Evolutionary conservation across 1,140 invertebrate genomes (phyloP), one percentile per base, ranked within the genome.

Genomic region (Papilio xuthus): DNA sequence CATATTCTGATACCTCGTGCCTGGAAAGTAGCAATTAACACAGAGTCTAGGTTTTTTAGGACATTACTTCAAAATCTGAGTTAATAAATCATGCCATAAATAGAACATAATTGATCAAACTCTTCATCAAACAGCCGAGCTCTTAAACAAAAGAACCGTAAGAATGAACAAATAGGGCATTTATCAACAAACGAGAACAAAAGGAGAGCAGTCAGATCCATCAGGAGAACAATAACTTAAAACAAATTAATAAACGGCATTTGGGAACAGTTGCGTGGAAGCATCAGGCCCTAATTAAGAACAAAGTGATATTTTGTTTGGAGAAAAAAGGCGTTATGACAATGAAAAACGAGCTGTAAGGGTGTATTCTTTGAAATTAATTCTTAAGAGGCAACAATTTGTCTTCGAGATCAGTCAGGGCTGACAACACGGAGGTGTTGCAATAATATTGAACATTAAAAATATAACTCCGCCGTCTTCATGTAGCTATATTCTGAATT

Each of bases 301-400:
- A 86, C 83, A 80, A 83, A 88, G 84, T 75, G 81, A 82, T 86
- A 81, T 82, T 84, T 83, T 79, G 41, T 60, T 79, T 32, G 53
- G 60, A 44, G 80, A 80, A 86, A 87, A 85, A 87, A 84, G 60
- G 56, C 84, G 78, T 84, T 87, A 89, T 87, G 86, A 88, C 84
- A 89, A 89, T 85, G 88, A 89, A 84, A 86, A 88, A 89, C 85
- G 84, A 86, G 56, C 83, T 79, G 74, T 79, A 80, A 63, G 81
- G 84, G 83, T 82, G 85, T 84, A 85, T 87, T 87, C 85, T 85
- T 84, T 85, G 79, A 90, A 91, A 91, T 91, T 91, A 91, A 91
- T 91, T 88, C 85, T 82, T 89, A 87, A 90, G 85, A 85, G 85
- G 80, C 81, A 81, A 79, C 86, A 85, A 90, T 90, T 92, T 89